These are phyloP conservation scores for Leptobrachium ailaonicum DNA, from an alignment of 2,113 vertebrate species.

Conservation along the genomic window DNA sequence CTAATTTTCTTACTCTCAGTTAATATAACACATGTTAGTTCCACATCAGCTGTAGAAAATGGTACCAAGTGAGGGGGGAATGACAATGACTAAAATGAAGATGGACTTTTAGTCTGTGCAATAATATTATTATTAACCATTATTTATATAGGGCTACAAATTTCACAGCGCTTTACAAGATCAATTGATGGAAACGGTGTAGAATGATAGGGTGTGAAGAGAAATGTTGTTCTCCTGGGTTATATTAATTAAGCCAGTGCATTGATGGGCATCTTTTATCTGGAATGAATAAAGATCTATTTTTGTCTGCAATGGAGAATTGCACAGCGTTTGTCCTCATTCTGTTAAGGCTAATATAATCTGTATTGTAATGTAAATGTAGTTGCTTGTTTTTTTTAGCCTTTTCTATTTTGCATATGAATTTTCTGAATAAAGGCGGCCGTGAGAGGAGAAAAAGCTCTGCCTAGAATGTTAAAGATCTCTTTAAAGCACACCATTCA, in stretches of 20 bases:
- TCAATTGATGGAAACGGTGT: too few species aligned
- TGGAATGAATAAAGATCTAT: constrained; percentile 9
- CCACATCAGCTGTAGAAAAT: too few species aligned
- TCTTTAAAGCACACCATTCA: too few species aligned
- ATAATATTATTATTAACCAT: too few species aligned
- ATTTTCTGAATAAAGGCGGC: constrained; percentile 18
- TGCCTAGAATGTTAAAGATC: constrained; percentile 24
- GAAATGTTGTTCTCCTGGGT: background rate
- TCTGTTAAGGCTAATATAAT: constrained; percentile 33
- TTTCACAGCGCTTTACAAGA: too few species aligned
- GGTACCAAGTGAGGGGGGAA: too few species aligned
- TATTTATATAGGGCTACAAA: too few species aligned
- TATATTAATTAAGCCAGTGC: constrained; percentile 10
- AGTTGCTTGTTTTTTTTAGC: constrained; percentile 10
- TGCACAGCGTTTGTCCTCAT: constrained; percentile 23
- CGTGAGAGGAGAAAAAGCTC: background rate
- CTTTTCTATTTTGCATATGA: constrained; percentile 12
- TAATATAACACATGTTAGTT: too few species aligned
- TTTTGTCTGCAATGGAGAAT: background rate
- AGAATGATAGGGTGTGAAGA: too few species aligned
- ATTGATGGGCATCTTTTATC: background rate
- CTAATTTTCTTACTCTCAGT: too few species aligned
- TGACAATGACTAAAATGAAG: too few species aligned
- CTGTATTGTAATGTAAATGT: constrained; percentile 39
- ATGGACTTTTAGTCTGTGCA: too few species aligned